phyloP scores from a whole-genome alignment of 2,888 invertebrate genomes.

The Eupithecia vulgata region DNA sequence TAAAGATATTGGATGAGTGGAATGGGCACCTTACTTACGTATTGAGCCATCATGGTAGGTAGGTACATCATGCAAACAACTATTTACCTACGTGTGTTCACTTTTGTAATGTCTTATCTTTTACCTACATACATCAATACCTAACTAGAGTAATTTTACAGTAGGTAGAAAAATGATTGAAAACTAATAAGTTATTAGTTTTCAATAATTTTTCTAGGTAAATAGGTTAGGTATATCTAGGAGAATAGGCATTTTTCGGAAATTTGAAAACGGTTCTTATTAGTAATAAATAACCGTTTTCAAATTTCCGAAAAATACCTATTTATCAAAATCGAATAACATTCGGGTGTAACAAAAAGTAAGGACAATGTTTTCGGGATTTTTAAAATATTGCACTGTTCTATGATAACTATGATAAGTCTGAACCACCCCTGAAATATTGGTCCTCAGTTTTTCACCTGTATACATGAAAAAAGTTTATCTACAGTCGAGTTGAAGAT shows the following conservation, averaged over 20 bases:
- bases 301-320: neutral
- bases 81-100: neutral
- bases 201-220: too few relatives aligned
- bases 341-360: neutral
- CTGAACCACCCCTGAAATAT: neutral
- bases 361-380: neutral
- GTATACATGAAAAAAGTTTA: neutral
- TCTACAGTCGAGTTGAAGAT: neutral
- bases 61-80: neutral
- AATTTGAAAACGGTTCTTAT: too few relatives aligned
- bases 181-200: too few relatives aligned
- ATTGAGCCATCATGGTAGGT: conserved; percentile 6
- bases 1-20: too few relatives aligned
- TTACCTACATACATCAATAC: neutral
- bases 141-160: neutral
- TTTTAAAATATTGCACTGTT: neutral
- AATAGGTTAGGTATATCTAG: too few relatives aligned
- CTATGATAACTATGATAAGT: neutral
- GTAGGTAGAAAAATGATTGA: neutral
- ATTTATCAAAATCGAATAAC: neutral
- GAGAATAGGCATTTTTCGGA: too few relatives aligned
- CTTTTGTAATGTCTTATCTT: conserved; percentile 6
- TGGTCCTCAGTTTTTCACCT: neutral
- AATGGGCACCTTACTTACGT: too few relatives aligned
- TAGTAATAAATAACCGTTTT: neutral